Conservation (phyloP, 2,888 invertebrate species). For the Spisula solida region DNA sequence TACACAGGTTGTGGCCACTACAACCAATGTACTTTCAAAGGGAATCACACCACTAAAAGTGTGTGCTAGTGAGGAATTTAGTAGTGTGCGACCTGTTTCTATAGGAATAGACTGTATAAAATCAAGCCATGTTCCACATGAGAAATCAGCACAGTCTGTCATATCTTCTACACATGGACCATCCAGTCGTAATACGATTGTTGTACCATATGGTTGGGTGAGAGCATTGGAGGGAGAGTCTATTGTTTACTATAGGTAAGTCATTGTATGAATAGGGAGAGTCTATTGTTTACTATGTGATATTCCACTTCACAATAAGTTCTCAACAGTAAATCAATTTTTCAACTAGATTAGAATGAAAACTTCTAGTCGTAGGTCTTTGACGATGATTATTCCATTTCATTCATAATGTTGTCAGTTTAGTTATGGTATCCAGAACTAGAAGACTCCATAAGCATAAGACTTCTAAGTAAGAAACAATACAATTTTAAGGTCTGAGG, state of each 20-base stretch:
- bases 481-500: no score
- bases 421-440: no score
- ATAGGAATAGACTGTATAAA: background rate
- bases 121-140: constrained; percentile 18
- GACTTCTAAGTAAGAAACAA: no score
- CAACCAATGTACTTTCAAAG: constrained; percentile 47
- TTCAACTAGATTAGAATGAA: no score
- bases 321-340: no score
- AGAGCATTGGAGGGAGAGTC: constrained; percentile 92
- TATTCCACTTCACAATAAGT: no score
- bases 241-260: constrained; percentile 93
- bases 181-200: constrained; percentile 79
- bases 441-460: no score
- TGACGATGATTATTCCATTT: no score
- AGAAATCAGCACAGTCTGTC: constrained; percentile 24
- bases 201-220: constrained; percentile 94
- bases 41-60: constrained; percentile 31
- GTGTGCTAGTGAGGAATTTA: constrained; percentile 17
- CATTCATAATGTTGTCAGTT: no score
- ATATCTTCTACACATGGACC: background rate
- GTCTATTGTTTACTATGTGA: no score
- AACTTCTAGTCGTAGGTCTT: no score
- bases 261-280: constrained; percentile 47
- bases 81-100: background rate
- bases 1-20: constrained; percentile 47